Percentiles rank a stretch among this genome's conserved stretches.
Conservation (phyloP, 2,888 invertebrate species). For the Brachylomia viminalis region DNA sequence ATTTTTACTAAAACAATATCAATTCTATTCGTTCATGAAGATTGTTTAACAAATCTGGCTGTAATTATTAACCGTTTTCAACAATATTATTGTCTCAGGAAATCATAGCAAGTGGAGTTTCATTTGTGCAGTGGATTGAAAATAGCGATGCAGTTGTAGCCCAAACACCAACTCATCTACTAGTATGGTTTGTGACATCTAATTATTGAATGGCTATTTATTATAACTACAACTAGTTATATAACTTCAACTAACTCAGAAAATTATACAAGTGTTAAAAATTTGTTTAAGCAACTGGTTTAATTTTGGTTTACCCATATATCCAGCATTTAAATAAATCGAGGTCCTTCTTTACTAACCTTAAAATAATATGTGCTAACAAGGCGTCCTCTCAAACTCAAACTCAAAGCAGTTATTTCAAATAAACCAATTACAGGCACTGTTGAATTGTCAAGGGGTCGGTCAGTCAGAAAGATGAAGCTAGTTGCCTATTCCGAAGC, state of each 20-base stretch:
- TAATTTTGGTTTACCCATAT: no score
- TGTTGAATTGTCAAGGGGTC: no score
- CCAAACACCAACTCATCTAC: constrained; percentile 96
- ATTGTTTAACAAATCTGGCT: not conserved
- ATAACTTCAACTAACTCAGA: not conserved
- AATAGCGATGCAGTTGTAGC: constrained; percentile 99
- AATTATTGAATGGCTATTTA: not conserved
- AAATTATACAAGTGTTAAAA: not conserved
- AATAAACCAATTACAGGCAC: no score
- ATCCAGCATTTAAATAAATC: no score
- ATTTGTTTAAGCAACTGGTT: no score
- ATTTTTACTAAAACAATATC: not conserved
- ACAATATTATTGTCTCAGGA: constrained; percentile 72
- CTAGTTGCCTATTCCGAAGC: no score
- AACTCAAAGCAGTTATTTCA: no score
- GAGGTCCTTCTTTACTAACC: not conserved
- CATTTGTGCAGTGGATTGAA: constrained; percentile 96
- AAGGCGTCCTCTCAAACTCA: not conserved
- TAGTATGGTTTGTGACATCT: constrained; percentile 94
- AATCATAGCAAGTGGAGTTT: constrained; percentile 93
- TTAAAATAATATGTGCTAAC: not conserved
- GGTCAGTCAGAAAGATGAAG: no score
- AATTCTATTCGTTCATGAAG: not conserved
- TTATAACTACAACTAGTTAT: no score
- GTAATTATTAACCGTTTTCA: not conserved